These are phyloP conservation scores for Leptoclinus maculatus DNA, from an alignment of 2,797 vertebrate species.

Conservation along the genomic window DNA sequence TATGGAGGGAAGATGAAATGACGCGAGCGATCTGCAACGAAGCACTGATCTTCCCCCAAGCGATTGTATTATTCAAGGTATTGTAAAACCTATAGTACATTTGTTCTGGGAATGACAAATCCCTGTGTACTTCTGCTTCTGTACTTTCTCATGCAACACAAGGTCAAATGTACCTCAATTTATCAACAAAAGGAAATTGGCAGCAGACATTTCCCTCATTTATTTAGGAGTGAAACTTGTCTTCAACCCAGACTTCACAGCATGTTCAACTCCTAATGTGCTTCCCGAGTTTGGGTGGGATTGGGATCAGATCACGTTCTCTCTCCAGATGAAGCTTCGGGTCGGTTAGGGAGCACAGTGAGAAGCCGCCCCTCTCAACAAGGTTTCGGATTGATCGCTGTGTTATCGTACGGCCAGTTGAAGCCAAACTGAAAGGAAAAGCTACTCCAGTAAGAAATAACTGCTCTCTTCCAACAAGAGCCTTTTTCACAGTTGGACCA, in stretches of 20 bases:
- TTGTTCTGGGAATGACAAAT: slow-evolving; percentile 17
- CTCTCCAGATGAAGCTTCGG: slow-evolving; percentile 37
- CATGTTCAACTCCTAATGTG: slow-evolving; percentile 4
- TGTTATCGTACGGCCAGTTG: slow-evolving; percentile 32
- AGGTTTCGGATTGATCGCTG: slow-evolving; percentile 40
- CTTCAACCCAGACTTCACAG: not conserved
- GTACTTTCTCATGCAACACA: not conserved
- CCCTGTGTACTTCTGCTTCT: not conserved
- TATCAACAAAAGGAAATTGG: slow-evolving; percentile 10
- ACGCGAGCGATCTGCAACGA: slow-evolving; percentile 16
- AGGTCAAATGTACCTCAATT: slow-evolving; percentile 6
- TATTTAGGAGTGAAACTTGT: slow-evolving; percentile 12
- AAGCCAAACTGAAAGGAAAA: slow-evolving; percentile 41
- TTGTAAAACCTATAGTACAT: slow-evolving; percentile 13
- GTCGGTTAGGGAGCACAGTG: slow-evolving; percentile 14
- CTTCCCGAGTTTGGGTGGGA: slow-evolving; percentile 39
- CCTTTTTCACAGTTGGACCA: slow-evolving; percentile 41
- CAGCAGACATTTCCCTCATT: slow-evolving; percentile 19
- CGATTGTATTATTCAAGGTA: slow-evolving; percentile 3
- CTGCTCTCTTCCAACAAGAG: slow-evolving; percentile 27
- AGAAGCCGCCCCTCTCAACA: slow-evolving; percentile 40
- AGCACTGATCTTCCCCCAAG: not conserved
- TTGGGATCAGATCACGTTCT: slow-evolving; percentile 27
- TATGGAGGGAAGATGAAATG: slow-evolving; percentile 20
- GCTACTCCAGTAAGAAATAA: slow-evolving; percentile 30